Percentiles rank a stretch among this genome's conserved stretches.
These are phyloP conservation scores for Borostomias antarcticus DNA, from an alignment of 2,797 vertebrate genomes.

Conservation along the genomic window DNA sequence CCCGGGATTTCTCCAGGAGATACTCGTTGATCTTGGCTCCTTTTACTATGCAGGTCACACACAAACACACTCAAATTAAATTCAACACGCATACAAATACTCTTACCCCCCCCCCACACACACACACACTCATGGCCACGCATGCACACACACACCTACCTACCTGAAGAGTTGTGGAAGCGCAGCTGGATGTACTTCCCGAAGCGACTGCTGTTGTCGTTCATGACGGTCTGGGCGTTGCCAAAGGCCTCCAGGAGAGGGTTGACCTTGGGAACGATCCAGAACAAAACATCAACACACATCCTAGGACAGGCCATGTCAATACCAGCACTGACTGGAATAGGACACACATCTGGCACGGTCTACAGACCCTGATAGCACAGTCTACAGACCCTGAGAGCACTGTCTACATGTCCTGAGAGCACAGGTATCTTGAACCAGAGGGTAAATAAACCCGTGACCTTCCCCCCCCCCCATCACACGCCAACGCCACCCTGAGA, in stretches of 20 bases:
- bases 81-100: neutral
- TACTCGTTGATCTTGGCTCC: conserved; percentile 81
- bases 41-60: conserved; percentile 58
- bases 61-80: neutral
- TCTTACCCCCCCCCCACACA: neutral
- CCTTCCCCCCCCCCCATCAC: no score
- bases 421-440: no score
- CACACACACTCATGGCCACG: neutral
- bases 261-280: conserved; percentile 70
- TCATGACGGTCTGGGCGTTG: conserved; percentile 81
- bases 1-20: conserved; percentile 78
- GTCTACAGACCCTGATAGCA: no score
- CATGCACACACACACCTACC: neutral
- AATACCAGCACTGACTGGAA: no score
- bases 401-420: no score
- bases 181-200: conserved; percentile 81
- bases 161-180: conserved; percentile 73
- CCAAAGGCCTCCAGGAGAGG: conserved; percentile 80
- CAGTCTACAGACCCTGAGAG: no score
- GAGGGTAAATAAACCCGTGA: no score
- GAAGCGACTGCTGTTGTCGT: conserved; percentile 80
- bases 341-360: no score
- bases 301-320: neutral
- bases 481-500: neutral
- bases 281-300: neutral